Conservation (phyloP, 2,797 vertebrate species). For the Cyclopterus lumpus region DNA sequence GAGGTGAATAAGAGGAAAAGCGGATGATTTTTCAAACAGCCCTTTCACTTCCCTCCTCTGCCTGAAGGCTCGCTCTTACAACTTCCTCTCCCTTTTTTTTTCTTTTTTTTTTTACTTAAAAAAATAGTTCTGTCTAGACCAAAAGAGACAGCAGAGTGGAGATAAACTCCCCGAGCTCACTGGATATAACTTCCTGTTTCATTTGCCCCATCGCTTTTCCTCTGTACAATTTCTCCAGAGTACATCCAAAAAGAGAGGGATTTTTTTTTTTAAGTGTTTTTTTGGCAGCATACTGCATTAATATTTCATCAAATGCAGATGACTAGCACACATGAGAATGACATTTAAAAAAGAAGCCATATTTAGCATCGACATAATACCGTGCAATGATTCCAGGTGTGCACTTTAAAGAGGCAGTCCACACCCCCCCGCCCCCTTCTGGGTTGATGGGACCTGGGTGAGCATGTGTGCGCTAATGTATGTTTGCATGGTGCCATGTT, state of each 20-base stretch:
- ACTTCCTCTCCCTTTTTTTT: constrained; percentile 52
- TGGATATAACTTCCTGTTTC: constrained; percentile 48
- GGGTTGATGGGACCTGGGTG: constrained; percentile 6
- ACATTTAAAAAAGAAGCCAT: constrained; percentile 15
- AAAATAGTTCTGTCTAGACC: constrained; percentile 37
- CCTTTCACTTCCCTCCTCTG: constrained; percentile 57
- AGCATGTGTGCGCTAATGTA: not conserved
- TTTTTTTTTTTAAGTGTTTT: constrained; percentile 10
- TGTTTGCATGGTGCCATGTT: constrained; percentile 47
- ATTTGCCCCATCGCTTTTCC: constrained; percentile 31
- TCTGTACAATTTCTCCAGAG: constrained; percentile 45
- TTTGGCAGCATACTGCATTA: constrained; percentile 21
- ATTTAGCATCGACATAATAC: constrained; percentile 37
- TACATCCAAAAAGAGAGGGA: constrained; percentile 25
- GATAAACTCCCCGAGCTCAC: constrained; percentile 45
- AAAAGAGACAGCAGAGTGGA: constrained; percentile 37
- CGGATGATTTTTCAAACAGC: constrained; percentile 60
- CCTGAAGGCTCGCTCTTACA: constrained; percentile 57
- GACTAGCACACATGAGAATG: constrained; percentile 30
- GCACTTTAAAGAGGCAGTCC: constrained; percentile 22
- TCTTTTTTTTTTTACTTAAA: constrained; percentile 44
- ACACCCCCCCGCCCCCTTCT: not conserved
- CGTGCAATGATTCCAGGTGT: constrained; percentile 20
- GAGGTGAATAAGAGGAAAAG: constrained; percentile 51
- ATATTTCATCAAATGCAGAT: constrained; percentile 59